These are phyloP conservation scores for Ammodytes dubius DNA, from an alignment of 2,113 vertebrate genomes.

Conservation along the genomic window DNA sequence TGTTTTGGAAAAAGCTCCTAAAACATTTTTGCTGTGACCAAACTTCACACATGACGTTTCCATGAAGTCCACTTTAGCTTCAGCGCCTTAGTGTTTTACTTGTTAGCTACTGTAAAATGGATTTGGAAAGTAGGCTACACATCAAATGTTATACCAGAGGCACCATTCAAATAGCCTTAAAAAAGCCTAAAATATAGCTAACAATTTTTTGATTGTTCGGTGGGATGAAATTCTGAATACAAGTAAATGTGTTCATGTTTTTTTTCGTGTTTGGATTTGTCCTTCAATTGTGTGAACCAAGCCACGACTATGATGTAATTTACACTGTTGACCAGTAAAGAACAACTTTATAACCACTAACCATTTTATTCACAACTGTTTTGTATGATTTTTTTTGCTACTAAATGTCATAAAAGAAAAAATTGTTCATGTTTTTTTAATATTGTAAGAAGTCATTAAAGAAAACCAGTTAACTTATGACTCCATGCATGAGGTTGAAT, in stretches of 20 bases:
- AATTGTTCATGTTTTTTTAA: conserved; percentile 41
- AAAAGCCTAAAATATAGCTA: background rate
- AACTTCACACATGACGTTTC: background rate
- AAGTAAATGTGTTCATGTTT: background rate
- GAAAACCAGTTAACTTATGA: conserved; percentile 33
- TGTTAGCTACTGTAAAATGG: conserved; percentile 15
- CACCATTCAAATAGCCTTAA: background rate
- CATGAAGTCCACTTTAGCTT: conserved; percentile 10
- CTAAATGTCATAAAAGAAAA: conserved; percentile 10
- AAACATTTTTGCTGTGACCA: conserved; percentile 12
- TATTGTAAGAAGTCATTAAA: conserved; percentile 43
- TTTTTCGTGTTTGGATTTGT: conserved; percentile 25
- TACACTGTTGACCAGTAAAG: conserved; percentile 25
- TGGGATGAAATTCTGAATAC: background rate
- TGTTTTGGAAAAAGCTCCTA: background rate
- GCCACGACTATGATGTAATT: conserved; percentile 19
- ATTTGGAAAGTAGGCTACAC: background rate
- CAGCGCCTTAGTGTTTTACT: conserved; percentile 16
- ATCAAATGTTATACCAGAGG: background rate
- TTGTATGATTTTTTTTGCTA: conserved; percentile 49
- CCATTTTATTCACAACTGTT: conserved; percentile 26
- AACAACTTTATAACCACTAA: conserved; percentile 47
- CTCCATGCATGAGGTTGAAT: conserved; percentile 6
- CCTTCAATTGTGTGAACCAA: conserved; percentile 26
- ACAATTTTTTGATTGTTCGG: conserved; percentile 15